Percentiles rank a stretch among this genome's conserved stretches.
Evolutionary conservation across 1,140 invertebrate genomes (phyloP).

Genomic region (Pseudoatta argentina): DNA sequence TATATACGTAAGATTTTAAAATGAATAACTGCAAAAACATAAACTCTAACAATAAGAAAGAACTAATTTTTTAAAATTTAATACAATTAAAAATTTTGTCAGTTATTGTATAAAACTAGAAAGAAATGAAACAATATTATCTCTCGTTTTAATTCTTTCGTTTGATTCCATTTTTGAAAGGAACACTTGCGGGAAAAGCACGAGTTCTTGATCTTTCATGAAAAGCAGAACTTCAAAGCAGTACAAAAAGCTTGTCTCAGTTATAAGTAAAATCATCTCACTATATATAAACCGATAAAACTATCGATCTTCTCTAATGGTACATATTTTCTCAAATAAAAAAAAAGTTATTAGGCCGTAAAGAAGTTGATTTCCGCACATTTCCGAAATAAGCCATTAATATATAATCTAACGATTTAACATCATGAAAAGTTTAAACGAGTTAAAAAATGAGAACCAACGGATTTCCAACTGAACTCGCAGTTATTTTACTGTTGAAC

Average conservation of each 20-base stretch:
- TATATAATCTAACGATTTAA: conserved; percentile 4
- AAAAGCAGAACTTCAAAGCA: neutral
- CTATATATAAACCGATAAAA: neutral
- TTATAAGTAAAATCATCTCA: neutral
- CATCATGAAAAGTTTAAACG: neutral
- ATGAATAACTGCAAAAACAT: neutral
- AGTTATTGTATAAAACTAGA: neutral
- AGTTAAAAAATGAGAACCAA: neutral
- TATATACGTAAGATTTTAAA: neutral
- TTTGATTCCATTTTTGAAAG: neutral
- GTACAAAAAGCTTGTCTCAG: neutral
- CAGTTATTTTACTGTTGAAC: neutral
- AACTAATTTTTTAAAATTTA: neutral
- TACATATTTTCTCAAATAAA: neutral
- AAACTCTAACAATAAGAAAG: neutral
- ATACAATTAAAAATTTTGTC: neutral
- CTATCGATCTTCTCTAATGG: neutral
- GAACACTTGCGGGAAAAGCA: no score
- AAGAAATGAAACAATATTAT: neutral
- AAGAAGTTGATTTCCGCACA: neutral
- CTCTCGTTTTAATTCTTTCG: neutral
- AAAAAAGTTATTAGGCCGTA: neutral
- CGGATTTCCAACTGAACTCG: neutral
- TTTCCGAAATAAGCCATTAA: neutral
- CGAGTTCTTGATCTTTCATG: neutral